Conservation (phyloP, 2,888 invertebrate genomes). For the Tachina lurida region DNA sequence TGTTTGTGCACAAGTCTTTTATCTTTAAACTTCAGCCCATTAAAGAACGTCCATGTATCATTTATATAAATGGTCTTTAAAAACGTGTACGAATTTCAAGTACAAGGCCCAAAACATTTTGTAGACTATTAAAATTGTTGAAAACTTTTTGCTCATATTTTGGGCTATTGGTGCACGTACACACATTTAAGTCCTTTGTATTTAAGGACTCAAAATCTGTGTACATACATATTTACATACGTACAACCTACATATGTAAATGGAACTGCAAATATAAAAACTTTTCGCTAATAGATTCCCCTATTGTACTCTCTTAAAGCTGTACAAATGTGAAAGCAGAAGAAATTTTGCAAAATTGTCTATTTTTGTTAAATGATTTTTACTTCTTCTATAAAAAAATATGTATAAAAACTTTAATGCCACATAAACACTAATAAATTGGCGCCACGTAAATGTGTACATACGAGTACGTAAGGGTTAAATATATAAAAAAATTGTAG, state of each 20-base stretch:
- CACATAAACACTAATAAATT: slow-evolving; percentile 52
- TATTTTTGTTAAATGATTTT: slow-evolving; percentile 10
- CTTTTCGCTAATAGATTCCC: neutral
- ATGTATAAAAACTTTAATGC: slow-evolving; percentile 26
- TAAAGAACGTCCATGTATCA: slow-evolving; percentile 55
- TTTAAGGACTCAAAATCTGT: slow-evolving; percentile 56
- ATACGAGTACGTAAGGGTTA: slow-evolving; percentile 14
- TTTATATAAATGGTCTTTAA: slow-evolving; percentile 64
- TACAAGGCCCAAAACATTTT: slow-evolving; percentile 30
- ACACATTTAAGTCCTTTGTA: slow-evolving; percentile 2
- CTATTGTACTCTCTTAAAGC: neutral
- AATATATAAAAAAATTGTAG: slow-evolving; percentile 11
- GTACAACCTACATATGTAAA: too few species aligned
- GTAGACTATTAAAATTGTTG: slow-evolving; percentile 23
- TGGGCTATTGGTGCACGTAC: neutral
- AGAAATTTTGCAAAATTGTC: neutral
- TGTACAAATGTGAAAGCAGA: slow-evolving; percentile 2
- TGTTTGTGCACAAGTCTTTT: slow-evolving; percentile 9
- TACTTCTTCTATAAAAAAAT: neutral
- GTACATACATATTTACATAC: too few species aligned
- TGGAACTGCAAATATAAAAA: neutral
- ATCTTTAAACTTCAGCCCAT: slow-evolving; percentile 59
- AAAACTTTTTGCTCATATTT: slow-evolving; percentile 1
- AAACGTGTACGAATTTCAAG: slow-evolving; percentile 51
- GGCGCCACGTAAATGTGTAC: slow-evolving; percentile 47